Conservation (phyloP, 2,888 invertebrate species). For the Strigamia maritima region DNA sequence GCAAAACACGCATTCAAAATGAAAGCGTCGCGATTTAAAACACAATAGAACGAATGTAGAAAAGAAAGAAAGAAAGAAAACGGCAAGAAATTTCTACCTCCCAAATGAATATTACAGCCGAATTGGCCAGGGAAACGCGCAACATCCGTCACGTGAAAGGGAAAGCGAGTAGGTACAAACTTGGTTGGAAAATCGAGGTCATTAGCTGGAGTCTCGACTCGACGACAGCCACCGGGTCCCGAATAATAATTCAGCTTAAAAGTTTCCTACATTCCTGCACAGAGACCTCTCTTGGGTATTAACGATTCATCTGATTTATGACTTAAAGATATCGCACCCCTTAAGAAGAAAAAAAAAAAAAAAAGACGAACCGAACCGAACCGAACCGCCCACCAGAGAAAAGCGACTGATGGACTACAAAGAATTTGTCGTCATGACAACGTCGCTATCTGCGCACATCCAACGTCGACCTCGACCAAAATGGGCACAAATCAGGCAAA, state of each 20-base stretch:
- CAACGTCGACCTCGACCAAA: background rate
- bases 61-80: no score
- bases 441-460: background rate
- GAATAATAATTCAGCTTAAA: conserved; percentile 28
- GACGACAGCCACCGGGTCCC: background rate
- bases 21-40: background rate
- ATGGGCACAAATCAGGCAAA: background rate
- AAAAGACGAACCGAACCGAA: no score
- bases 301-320: conserved; percentile 21
- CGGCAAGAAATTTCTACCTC: no score
- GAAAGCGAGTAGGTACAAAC: background rate
- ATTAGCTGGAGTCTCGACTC: background rate
- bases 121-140: background rate
- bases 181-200: background rate
- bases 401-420: conserved; percentile 18
- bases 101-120: background rate
- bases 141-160: background rate
- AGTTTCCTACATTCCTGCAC: background rate
- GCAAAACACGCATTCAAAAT: background rate
- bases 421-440: background rate
- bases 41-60: background rate
- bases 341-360: background rate
- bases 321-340: conserved; percentile 22
- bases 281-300: background rate
- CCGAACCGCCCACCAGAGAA: background rate